Evolutionary conservation across 2,797 vertebrate species (phyloP).

Genomic region (Ctenochaetus hawaiiensis): DNA sequence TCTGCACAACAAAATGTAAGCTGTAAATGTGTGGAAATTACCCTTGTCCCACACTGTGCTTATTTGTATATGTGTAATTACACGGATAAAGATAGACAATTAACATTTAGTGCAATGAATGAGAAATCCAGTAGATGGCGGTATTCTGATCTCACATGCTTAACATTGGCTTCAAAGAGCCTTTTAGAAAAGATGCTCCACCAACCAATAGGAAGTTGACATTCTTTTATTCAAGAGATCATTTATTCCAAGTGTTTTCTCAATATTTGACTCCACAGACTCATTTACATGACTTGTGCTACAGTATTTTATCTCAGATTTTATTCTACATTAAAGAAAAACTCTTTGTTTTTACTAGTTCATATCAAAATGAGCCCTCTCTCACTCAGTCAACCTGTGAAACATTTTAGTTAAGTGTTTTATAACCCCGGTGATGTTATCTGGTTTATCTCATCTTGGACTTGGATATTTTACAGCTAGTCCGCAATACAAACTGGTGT

Average conservation of each 20-base stretch:
- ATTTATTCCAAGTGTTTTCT: neutral
- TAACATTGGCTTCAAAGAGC: conserved; percentile 30
- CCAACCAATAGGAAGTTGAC: neutral
- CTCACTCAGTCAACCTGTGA: too few species aligned
- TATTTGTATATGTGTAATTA: neutral
- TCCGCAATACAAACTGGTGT: too few species aligned
- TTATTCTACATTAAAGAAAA: neutral
- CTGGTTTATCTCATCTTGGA: too few species aligned
- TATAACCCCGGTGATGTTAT: too few species aligned
- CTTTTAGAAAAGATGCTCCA: conserved; percentile 27
- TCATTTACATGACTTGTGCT: neutral
- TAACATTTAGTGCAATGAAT: neutral
- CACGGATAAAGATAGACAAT: neutral
- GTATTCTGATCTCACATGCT: neutral
- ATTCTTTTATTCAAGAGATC: neutral
- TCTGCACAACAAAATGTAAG: neutral
- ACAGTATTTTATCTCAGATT: neutral
- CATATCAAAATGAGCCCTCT: neutral
- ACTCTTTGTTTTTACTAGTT: neutral
- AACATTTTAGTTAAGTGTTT: neutral
- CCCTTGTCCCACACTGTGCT: neutral
- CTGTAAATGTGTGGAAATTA: neutral
- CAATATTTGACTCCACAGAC: neutral
- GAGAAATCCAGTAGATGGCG: conserved; percentile 35
- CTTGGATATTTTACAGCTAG: too few species aligned